These are phyloP conservation scores for Chironomus tepperi DNA, from an alignment of 1,140 invertebrate genomes.

Conservation along the genomic window DNA sequence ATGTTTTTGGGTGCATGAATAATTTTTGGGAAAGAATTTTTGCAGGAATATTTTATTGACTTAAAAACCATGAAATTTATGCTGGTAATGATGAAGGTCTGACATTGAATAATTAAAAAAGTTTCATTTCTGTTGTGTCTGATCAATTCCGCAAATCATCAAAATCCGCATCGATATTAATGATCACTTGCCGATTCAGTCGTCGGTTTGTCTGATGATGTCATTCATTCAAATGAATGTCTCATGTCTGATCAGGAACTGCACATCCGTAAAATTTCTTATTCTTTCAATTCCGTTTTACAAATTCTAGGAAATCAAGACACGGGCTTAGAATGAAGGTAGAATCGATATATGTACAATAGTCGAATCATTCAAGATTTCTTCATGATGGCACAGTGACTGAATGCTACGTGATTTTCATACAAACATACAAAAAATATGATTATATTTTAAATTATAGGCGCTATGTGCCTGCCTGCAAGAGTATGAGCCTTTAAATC, in stretches of 20 bases:
- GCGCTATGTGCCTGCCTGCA: neutral
- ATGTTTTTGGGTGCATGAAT: too few species aligned
- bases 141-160: slow-evolving; percentile 14
- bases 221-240: neutral
- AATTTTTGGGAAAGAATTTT: too few species aligned
- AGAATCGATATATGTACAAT: too few species aligned
- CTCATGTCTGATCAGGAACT: slow-evolving; percentile 8
- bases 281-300: neutral
- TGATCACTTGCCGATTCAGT: neutral
- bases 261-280: neutral
- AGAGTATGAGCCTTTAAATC: too few species aligned
- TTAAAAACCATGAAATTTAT: neutral
- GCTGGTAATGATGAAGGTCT: neutral
- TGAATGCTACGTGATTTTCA: neutral
- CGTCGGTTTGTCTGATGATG: slow-evolving; percentile 9
- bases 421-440: neutral
- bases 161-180: neutral
- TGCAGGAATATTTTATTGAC: neutral
- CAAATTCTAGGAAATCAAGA: neutral
- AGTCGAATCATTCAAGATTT: neutral
- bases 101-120: slow-evolving; percentile 18
- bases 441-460: neutral
- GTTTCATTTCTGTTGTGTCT: slow-evolving; percentile 3
- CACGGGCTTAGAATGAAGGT: neutral
- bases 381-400: neutral